phyloP scores from a whole-genome alignment of 2,113 vertebrate genomes.

The Morone saxatilis region DNA sequence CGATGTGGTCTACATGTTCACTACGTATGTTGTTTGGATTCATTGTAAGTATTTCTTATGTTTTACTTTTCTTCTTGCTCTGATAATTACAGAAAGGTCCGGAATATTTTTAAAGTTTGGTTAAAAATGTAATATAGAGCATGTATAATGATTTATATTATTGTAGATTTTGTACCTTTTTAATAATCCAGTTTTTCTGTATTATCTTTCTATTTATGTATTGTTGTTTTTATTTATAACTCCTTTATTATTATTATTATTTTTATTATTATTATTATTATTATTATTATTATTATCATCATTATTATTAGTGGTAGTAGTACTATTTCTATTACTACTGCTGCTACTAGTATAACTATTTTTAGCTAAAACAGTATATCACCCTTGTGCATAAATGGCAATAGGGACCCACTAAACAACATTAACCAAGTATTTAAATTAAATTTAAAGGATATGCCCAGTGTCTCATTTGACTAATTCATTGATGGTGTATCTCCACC shows the following conservation, averaged over 20 bases:
- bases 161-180: background rate
- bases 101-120: background rate
- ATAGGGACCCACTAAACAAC: constrained; percentile 45
- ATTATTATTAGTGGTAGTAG: background rate
- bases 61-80: background rate
- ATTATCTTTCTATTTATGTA: background rate
- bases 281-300: background rate
- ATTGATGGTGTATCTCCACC: constrained; percentile 82
- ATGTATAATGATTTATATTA: background rate
- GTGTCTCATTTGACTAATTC: constrained; percentile 82
- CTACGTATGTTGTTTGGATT: background rate
- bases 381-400: constrained; percentile 40
- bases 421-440: constrained; percentile 77
- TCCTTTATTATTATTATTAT: background rate
- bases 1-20: background rate
- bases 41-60: background rate
- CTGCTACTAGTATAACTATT: background rate
- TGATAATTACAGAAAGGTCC: background rate
- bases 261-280: background rate
- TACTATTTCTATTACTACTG: background rate
- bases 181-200: background rate
- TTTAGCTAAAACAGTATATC: constrained; percentile 41
- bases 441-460: constrained; percentile 76
- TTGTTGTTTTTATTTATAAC: background rate
- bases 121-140: background rate